Percentiles rank a stretch among this genome's conserved stretches.
Conservation (phyloP, 1,140 invertebrate genomes). For the Whitmania pigra region DNA sequence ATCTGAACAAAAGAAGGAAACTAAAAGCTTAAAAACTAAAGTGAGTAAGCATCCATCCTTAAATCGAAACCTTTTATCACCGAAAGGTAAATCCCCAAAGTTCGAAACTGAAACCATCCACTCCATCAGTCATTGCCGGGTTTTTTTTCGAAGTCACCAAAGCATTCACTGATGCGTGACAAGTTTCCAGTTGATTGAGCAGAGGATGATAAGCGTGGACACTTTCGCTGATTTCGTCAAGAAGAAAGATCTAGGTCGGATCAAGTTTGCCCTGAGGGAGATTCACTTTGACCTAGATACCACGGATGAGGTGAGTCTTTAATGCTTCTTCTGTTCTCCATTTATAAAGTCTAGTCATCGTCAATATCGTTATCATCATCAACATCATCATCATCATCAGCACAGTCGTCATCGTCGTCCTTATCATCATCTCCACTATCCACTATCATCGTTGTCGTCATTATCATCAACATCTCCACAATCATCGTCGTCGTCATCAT, state of each 20-base stretch:
- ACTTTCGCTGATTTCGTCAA: conserved; percentile 24
- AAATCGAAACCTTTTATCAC: background rate
- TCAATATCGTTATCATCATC: too few species aligned
- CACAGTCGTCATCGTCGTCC: too few species aligned
- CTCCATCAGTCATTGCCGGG: background rate
- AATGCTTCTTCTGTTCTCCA: too few species aligned
- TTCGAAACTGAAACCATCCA: background rate
- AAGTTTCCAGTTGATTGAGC: background rate
- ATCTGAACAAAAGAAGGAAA: too few species aligned
- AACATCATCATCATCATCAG: too few species aligned
- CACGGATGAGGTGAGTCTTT: conserved; percentile 19
- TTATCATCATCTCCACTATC: too few species aligned
- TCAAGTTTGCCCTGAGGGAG: conserved; percentile 22
- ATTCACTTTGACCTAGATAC: conserved; percentile 18
- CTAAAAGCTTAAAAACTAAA: too few species aligned
- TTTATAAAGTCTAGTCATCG: too few species aligned
- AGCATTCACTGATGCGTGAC: background rate
- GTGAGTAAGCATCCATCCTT: background rate
- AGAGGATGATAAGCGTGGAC: conserved; percentile 24
- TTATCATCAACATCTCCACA: too few species aligned
- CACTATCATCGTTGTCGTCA: too few species aligned
- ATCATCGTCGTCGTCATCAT: too few species aligned
- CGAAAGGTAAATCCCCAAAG: background rate
- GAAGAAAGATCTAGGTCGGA: conserved; percentile 19
- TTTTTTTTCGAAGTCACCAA: background rate